phyloP scores from a whole-genome alignment of 2,797 vertebrate genomes.

The Spinus pinus region DNA sequence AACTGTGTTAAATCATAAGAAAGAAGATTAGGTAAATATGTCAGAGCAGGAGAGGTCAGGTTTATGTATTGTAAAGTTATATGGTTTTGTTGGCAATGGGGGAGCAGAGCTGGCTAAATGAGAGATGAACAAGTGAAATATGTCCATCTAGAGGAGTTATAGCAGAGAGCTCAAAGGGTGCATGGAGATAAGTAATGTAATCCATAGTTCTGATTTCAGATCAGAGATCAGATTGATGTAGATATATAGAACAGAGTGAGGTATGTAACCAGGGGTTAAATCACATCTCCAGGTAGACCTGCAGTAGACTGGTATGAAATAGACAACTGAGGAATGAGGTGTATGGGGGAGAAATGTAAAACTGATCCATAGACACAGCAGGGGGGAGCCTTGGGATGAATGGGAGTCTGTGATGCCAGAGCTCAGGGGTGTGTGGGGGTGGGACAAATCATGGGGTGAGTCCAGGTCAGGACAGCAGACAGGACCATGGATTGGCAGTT shows the following conservation, averaged over 20 bases:
- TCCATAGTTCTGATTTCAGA: neutral
- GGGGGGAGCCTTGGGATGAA: neutral
- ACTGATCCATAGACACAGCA: neutral
- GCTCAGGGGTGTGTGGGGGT: neutral
- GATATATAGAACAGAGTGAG: neutral
- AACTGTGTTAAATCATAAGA: neutral
- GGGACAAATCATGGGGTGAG: neutral
- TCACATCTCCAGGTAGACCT: neutral
- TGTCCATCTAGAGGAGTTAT: neutral
- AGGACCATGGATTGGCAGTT: neutral
- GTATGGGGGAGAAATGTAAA: neutral
- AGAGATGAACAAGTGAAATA: neutral
- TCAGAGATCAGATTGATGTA: neutral
- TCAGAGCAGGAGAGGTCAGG: neutral
- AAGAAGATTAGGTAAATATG: neutral
- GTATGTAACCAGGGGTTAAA: neutral
- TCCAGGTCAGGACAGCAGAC: neutral
- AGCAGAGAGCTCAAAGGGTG: neutral
- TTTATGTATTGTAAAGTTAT: neutral
- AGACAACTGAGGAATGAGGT: neutral
- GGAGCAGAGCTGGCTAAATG: neutral
- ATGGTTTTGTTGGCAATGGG: accelerated
- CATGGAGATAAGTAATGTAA: neutral
- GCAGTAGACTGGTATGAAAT: neutral
- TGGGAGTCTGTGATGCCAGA: neutral